Evolutionary conservation across 35 echinoderm and acorn worm species (phyloP).

Genomic region (Acanthaster planci): DNA sequence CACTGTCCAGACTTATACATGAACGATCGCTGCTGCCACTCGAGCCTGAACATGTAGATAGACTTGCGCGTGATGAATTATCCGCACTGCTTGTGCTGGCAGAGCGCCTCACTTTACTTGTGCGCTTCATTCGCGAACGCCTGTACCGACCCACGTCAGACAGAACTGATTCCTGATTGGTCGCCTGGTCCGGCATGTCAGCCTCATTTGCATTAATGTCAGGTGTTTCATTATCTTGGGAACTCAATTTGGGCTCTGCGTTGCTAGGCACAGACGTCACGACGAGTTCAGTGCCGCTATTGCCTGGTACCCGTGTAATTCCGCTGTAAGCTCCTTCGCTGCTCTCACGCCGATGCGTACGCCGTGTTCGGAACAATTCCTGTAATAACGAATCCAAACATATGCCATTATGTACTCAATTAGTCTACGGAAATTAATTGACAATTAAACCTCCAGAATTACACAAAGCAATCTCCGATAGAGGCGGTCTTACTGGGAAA

Average conservation of each 20-base stretch:
- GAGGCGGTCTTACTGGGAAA: too few relatives aligned
- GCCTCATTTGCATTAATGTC: slow-evolving; percentile 19
- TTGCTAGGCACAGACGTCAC: slow-evolving; percentile 4
- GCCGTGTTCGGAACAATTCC: slow-evolving; percentile 1
- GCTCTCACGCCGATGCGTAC: background rate
- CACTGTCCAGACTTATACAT: slow-evolving; percentile 1
- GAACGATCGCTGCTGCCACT: slow-evolving; percentile 5
- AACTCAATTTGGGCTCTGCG: background rate
- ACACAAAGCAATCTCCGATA: background rate
- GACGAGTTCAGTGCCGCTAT: background rate
- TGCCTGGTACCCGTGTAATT: background rate
- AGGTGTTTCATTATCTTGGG: slow-evolving; percentile 17
- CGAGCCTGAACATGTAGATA: background rate
- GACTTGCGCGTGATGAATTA: background rate
- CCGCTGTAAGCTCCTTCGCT: background rate
- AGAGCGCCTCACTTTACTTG: slow-evolving; percentile 9
- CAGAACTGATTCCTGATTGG: slow-evolving; percentile 30
- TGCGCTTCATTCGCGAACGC: slow-evolving; percentile 32
- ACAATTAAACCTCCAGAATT: background rate
- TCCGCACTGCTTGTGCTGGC: slow-evolving; percentile 27
- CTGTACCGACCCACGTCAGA: slow-evolving; percentile 41
- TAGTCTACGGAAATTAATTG: background rate
- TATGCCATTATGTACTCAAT: background rate
- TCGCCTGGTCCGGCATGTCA: background rate
- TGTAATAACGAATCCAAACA: background rate